Conservation (phyloP, 2,888 invertebrate species). For the Nephrocerus scutellatus region DNA sequence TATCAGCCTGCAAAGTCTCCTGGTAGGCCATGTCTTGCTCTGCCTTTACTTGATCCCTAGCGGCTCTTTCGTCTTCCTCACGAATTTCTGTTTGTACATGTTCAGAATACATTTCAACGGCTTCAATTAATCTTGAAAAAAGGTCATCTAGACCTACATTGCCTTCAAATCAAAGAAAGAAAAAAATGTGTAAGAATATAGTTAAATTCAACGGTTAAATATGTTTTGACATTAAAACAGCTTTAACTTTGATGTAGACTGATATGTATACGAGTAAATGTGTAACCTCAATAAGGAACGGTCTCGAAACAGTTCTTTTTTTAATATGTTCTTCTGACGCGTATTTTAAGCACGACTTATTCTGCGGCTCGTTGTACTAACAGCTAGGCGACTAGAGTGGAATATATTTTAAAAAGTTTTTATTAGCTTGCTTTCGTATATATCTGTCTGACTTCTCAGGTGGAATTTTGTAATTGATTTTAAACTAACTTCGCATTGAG, state of each 20-base stretch:
- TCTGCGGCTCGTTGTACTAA: too few relatives aligned
- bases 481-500: too few relatives aligned
- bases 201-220: constrained; percentile 6
- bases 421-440: too few relatives aligned
- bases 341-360: too few relatives aligned
- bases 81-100: constrained; percentile 69
- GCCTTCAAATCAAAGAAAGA: constrained; percentile 27
- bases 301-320: too few relatives aligned
- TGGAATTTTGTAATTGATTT: too few relatives aligned
- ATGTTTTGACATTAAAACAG: constrained; percentile 3
- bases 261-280: too few relatives aligned
- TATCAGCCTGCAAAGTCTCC: constrained; percentile 67
- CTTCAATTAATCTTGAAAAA: constrained; percentile 77
- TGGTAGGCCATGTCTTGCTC: constrained; percentile 94
- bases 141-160: constrained; percentile 86
- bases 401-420: too few relatives aligned
- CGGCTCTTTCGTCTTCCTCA: constrained; percentile 82
- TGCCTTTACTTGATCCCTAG: constrained; percentile 78
- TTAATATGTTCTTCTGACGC: too few relatives aligned
- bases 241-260: neutral
- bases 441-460: too few relatives aligned
- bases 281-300: too few relatives aligned
- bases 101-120: constrained; percentile 75
- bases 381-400: too few relatives aligned
- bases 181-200: neutral